A percentile compares a stretch with the other conserved stretches of the same genome.
Evolutionary conservation across 1,140 invertebrate species (phyloP).

Genomic region (Bombus superbus): DNA sequence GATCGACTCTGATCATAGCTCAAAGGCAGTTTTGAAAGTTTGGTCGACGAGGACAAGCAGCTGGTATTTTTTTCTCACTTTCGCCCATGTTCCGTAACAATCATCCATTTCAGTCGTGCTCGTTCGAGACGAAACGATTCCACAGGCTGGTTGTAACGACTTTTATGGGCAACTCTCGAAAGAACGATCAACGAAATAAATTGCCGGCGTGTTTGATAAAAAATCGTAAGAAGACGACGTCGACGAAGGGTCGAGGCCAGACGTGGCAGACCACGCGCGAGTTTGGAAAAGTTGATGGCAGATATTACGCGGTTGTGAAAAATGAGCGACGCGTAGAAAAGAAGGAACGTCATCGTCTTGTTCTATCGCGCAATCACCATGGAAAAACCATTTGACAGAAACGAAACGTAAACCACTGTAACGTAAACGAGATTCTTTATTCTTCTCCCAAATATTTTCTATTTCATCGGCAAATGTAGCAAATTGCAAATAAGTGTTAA

Average conservation of each 20-base stretch:
- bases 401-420: neutral
- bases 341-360: constrained; percentile 18
- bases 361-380: neutral
- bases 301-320: constrained; percentile 62
- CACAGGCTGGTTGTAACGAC: constrained; percentile 45
- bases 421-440: neutral
- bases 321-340: constrained; percentile 50
- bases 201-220: constrained; percentile 57
- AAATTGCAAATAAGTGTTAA: neutral
- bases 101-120: constrained; percentile 35
- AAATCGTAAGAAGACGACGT: constrained; percentile 43
- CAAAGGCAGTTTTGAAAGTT: constrained; percentile 13
- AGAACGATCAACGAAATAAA: constrained; percentile 68
- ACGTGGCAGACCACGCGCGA: constrained; percentile 35
- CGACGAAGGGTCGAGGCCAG: neutral
- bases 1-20: neutral
- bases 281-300: constrained; percentile 61
- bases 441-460: neutral
- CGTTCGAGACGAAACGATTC: constrained; percentile 58
- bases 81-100: constrained; percentile 1
- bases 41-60: neutral
- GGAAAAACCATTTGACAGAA: neutral
- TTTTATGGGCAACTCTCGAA: constrained; percentile 65
- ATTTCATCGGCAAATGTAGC: too few relatives aligned
- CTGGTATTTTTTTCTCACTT: neutral